These are phyloP conservation scores for Liparis tanakae DNA, from an alignment of 2,797 vertebrate species.

Conservation along the genomic window DNA sequence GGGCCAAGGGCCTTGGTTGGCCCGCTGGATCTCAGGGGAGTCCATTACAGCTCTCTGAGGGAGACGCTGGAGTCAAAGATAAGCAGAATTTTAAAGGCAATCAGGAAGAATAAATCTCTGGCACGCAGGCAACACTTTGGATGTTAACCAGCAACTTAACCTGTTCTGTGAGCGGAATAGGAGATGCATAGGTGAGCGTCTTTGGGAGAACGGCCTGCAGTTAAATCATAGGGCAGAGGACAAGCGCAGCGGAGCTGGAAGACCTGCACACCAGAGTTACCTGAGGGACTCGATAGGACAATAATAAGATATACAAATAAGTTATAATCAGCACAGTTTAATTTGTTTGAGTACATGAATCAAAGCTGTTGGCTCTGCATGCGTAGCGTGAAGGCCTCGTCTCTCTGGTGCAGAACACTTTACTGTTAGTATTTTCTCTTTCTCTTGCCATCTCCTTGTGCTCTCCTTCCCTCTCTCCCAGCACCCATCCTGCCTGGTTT, in stretches of 20 bases:
- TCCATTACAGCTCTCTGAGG: slow-evolving; percentile 91
- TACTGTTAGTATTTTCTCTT: slow-evolving; percentile 7
- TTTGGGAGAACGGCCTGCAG: slow-evolving; percentile 29
- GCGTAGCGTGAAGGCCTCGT: neutral
- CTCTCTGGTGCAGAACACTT: slow-evolving; percentile 12
- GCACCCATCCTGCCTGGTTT: slow-evolving; percentile 86
- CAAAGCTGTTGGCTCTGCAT: slow-evolving; percentile 6
- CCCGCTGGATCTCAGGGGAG: slow-evolving; percentile 91
- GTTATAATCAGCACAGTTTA: slow-evolving; percentile 1
- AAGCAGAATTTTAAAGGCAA: slow-evolving; percentile 99
- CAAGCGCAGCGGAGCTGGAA: slow-evolving; percentile 33
- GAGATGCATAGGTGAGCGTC: slow-evolving; percentile 45
- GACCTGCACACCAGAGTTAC: slow-evolving; percentile 4
- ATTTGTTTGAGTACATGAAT: neutral
- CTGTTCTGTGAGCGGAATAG: slow-evolving; percentile 72
- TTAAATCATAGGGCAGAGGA: slow-evolving; percentile 42
- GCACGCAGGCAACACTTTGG: slow-evolving; percentile 81
- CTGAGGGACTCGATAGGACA: neutral
- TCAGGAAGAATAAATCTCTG: slow-evolving; percentile 90
- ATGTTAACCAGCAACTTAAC: slow-evolving; percentile 86
- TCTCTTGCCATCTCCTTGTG: slow-evolving; percentile 27
- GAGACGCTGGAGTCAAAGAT: slow-evolving; percentile 92
- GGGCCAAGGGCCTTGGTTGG: slow-evolving; percentile 90
- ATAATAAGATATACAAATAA: neutral
- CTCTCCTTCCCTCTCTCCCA: slow-evolving; percentile 39